Evolutionary conservation across 2,797 vertebrate genomes (phyloP).

Genomic region (Syndactyla subalaris): DNA sequence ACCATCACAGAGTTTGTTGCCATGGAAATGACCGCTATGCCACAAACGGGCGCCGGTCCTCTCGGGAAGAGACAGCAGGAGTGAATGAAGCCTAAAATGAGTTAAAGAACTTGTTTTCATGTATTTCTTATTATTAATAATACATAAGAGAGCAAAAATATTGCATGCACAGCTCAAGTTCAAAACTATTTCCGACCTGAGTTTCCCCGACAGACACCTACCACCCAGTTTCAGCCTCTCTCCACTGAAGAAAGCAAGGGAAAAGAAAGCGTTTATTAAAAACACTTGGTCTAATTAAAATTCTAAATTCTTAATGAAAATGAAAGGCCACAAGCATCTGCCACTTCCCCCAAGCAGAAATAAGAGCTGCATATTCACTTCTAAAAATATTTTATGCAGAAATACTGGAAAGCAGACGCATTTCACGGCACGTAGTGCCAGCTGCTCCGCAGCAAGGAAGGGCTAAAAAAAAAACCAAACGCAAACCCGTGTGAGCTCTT

Average conservation of each 20-base stretch:
- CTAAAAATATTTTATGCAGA: constrained; percentile 39
- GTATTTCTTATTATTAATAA: constrained; percentile 5
- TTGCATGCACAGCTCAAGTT: neutral
- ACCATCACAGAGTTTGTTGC: constrained; percentile 23
- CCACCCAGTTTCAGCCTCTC: neutral
- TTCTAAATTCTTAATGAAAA: constrained; percentile 23
- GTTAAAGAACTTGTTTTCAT: neutral
- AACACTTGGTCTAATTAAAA: constrained; percentile 14
- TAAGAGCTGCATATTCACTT: neutral
- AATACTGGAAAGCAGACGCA: constrained; percentile 47
- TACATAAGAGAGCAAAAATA: neutral
- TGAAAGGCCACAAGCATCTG: neutral
- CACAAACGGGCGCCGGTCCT: neutral
- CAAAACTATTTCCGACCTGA: neutral
- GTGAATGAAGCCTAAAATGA: constrained; percentile 19
- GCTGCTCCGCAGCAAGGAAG: constrained; percentile 46
- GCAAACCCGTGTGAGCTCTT: neutral
- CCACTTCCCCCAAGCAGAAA: constrained; percentile 12
- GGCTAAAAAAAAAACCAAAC: neutral
- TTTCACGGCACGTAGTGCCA: neutral
- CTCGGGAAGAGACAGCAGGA: neutral
- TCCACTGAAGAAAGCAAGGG: neutral
- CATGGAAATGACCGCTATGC: constrained; percentile 42
- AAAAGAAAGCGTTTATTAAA: neutral
- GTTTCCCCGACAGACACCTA: neutral